phyloP scores from a whole-genome alignment of 2,888 invertebrate species.

The Pherbina coryleti region DNA sequence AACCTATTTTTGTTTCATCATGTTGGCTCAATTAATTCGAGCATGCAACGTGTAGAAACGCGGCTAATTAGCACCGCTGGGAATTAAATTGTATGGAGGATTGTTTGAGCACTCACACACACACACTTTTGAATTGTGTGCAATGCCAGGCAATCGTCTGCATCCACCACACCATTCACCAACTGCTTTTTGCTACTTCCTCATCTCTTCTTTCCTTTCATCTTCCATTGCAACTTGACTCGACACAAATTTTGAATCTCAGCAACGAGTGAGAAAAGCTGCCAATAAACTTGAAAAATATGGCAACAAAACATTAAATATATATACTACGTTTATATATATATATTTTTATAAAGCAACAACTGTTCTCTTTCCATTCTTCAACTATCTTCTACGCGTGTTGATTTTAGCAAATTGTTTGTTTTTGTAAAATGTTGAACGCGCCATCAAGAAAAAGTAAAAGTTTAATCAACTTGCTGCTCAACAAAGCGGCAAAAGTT shows the following conservation, averaged over 20 bases:
- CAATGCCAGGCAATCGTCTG: not conserved
- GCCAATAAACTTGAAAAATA: constrained; percentile 19
- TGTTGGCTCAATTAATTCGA: constrained; percentile 35
- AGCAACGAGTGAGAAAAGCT: not conserved
- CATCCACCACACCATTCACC: not conserved
- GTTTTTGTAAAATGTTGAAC: constrained; percentile 3
- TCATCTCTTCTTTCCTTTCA: not conserved
- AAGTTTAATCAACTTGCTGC: constrained; percentile 22
- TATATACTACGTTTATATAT: no score
- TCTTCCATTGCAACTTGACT: not conserved
- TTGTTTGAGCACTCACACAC: constrained; percentile 5
- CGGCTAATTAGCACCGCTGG: constrained; percentile 70
- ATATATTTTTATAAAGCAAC: no score
- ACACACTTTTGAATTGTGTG: not conserved
- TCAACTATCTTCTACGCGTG: not conserved
- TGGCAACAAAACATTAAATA: constrained; percentile 8
- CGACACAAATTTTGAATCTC: not conserved
- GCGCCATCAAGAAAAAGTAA: constrained; percentile 23
- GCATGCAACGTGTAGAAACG: constrained; percentile 29
- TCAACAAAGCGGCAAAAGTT: constrained; percentile 19
- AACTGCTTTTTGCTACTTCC: not conserved
- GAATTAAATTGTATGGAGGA: constrained; percentile 55
- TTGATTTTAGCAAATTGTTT: constrained; percentile 26
- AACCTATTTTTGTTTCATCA: not conserved
- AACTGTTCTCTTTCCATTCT: not conserved